A percentile compares a stretch with the other conserved stretches of the same genome.
Conservation (phyloP, 2,797 vertebrate species). For the Choloepus didactylus region DNA sequence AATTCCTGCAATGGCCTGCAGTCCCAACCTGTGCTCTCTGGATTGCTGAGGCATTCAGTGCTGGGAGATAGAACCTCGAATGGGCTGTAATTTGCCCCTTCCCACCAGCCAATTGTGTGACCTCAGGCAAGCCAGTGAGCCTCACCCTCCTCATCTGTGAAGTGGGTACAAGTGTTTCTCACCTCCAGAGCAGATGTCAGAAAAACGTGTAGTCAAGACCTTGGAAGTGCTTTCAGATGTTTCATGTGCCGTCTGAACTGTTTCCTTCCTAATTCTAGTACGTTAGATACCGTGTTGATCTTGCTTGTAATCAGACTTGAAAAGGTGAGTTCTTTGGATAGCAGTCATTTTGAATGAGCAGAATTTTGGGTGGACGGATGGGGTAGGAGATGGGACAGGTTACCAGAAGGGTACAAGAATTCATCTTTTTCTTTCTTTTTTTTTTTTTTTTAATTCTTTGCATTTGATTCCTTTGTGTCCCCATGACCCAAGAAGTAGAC, state of each 20-base stretch:
- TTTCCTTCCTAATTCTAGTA: background rate
- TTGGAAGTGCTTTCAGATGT: background rate
- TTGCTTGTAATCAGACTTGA: background rate
- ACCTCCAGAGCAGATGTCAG: background rate
- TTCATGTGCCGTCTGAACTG: rapidly evolving
- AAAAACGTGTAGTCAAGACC: background rate
- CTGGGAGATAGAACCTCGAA: background rate
- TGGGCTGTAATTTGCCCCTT: background rate
- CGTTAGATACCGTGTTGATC: background rate
- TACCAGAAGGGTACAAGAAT: background rate
- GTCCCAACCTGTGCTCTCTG: background rate
- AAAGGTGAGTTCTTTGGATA: background rate
- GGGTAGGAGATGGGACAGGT: background rate
- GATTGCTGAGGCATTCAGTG: background rate
- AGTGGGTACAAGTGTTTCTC: background rate
- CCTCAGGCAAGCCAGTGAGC: background rate
- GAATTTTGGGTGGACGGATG: background rate
- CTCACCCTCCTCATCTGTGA: background rate
- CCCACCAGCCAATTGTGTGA: background rate
- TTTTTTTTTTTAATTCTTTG: background rate
- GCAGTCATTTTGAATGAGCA: background rate
- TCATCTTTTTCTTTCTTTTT: background rate
- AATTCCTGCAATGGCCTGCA: background rate
- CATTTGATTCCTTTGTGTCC: background rate
- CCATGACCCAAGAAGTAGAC: background rate